Evolutionary conservation across 2,888 invertebrate genomes (phyloP), one percentile per base, ranked within the genome.

Genomic region (Vandiemenella viatica): DNA sequence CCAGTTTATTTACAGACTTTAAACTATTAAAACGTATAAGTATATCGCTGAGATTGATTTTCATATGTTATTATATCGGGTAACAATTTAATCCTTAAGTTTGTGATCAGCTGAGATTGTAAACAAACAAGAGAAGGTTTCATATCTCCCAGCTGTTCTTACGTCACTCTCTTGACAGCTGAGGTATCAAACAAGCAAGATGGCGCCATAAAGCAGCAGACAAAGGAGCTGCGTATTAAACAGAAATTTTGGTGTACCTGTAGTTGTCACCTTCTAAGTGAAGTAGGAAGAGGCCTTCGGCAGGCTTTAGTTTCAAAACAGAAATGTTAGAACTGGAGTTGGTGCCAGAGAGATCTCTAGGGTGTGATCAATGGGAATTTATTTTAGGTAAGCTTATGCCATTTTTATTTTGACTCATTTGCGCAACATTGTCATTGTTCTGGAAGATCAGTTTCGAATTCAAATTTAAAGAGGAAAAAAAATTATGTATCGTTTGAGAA

Each of bases 281-380:
- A 40, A 41, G 23, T 38, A 40, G 18, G 42, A 37, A 45, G 23
- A 17, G 32, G 45, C 56, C 58, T n/a, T n/a, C n/a, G n/a, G n/a
- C n/a, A n/a, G n/a, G n/a, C n/a, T n/a, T n/a, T n/a, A n/a, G n/a
- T n/a, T n/a, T n/a, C n/a, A 49, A 51, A 47, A 54, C 51, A 55
- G 56, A 55, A 69, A 96, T 96, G 95, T 77, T 96, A 73, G 92
- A 93, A 71, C 79, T 96, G 67, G 95, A 96, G 77, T 88, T 96
- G 63, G 80, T 90, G 67, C 95, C 95, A 60, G 95, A 95, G 73
- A 80, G 87, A 64, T 90, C 90, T 62, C 78, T 96, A 65, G 90
- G 93, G 71, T 90, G 91, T 70, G 93, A 95, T 71, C 85, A 90
- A 76, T 95, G 95, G 93, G 93, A 96, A 75, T 93, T 96, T 72